A percentile compares a stretch with the other conserved stretches of the same genome.
phyloP scores from a whole-genome alignment of 2,888 invertebrate species.

The Scrobipalpa atriplicella region DNA sequence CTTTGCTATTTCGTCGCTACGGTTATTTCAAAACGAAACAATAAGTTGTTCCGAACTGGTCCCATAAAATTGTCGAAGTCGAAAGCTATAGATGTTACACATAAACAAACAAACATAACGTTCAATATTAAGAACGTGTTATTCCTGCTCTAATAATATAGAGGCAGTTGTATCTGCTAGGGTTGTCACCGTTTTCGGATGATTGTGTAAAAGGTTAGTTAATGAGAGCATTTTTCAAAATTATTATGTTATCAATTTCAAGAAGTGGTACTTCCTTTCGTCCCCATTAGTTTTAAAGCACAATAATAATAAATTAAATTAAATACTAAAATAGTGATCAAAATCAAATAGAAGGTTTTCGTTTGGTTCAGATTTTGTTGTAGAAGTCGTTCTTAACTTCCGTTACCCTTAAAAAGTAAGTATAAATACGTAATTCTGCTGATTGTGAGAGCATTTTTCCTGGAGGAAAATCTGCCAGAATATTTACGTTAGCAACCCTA shows the following conservation, averaged over 20 bases:
- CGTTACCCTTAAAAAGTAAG: no score
- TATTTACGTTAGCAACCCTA: constrained; percentile 22
- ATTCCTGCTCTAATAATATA: constrained; percentile 6
- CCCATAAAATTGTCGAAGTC: constrained; percentile 6
- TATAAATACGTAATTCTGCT: no score
- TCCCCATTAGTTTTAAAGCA: no score
- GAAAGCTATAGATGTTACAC: neutral
- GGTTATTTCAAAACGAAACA: neutral
- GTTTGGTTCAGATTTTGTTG: no score
- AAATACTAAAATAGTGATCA: no score
- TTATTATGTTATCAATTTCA: no score
- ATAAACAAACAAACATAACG: constrained; percentile 6
- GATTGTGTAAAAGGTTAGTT: neutral
- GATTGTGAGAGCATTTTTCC: neutral
- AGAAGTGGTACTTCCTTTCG: no score
- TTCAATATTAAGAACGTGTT: constrained; percentile 9
- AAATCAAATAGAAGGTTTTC: no score
- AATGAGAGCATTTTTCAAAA: no score
- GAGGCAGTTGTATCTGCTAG: neutral
- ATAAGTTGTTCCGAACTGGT: neutral
- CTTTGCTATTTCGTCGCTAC: no score
- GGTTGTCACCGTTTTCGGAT: neutral
- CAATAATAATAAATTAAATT: no score
- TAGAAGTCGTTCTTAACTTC: no score
- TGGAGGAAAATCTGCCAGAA: neutral